These are phyloP conservation scores for Pedionomus torquatus DNA, from an alignment of 2,113 vertebrate genomes.

Conservation along the genomic window DNA sequence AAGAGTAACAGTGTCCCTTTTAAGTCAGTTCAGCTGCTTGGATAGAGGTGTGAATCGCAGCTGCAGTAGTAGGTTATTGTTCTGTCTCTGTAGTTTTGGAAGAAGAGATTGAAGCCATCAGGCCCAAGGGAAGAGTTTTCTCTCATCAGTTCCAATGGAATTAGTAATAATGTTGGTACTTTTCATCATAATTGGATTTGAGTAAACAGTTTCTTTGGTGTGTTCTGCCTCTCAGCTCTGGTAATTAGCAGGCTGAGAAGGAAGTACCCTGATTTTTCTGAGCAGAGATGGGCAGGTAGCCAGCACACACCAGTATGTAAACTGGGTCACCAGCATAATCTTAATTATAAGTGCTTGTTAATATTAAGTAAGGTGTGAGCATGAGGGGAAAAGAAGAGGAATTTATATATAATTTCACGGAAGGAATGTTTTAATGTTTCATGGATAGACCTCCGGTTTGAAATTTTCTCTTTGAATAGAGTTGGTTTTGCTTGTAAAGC, in stretches of 20 bases:
- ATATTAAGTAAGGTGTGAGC: not conserved
- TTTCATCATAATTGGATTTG: constrained; percentile 52
- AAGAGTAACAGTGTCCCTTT: not conserved
- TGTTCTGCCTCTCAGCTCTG: constrained; percentile 17
- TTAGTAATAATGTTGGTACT: constrained; percentile 12
- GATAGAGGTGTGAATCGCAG: not conserved
- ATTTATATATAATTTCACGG: not conserved
- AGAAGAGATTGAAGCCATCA: not conserved
- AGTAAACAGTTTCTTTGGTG: not conserved
- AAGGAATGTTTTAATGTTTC: not conserved
- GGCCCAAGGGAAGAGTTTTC: not conserved
- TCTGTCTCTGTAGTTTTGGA: not conserved
- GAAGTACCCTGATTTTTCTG: constrained; percentile 52
- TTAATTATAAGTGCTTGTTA: not conserved
- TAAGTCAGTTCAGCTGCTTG: not conserved
- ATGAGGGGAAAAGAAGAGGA: not conserved
- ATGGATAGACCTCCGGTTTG: not conserved
- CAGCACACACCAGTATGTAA: constrained; percentile 14
- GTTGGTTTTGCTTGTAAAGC: not conserved
- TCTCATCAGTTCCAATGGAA: not conserved
- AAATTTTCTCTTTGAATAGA: not conserved
- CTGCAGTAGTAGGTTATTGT: not conserved
- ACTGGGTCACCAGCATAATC: constrained; percentile 33
- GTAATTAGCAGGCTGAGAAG: constrained; percentile 62
- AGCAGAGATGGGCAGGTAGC: constrained; percentile 41